Conservation (phyloP, 2,888 invertebrate species). For the Pherbina coryleti region DNA sequence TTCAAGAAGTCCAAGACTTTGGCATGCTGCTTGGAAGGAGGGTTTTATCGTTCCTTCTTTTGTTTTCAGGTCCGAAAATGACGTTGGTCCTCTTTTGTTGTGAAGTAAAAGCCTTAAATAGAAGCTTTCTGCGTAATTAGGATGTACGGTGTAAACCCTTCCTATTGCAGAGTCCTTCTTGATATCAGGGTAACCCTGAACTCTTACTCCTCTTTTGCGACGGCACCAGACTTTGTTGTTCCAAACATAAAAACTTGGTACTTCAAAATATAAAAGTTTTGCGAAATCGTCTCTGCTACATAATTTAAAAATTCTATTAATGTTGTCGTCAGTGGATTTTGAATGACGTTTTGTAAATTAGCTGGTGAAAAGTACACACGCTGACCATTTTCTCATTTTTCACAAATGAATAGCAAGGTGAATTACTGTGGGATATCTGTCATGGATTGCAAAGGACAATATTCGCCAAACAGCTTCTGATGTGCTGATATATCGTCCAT, state of each 20-base stretch:
- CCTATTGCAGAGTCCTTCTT: too few species aligned
- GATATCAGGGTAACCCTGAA: too few species aligned
- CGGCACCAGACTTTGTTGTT: neutral
- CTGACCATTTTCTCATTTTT: neutral
- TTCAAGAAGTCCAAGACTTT: too few species aligned
- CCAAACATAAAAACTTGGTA: neutral
- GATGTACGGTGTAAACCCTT: too few species aligned
- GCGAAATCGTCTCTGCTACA: neutral
- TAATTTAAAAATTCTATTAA: neutral
- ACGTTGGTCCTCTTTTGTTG: too few species aligned
- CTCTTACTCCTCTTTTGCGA: too few species aligned
- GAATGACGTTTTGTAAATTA: neutral
- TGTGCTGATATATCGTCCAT: neutral
- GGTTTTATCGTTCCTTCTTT: too few species aligned
- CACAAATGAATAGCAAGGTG: neutral
- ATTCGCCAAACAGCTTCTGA: neutral
- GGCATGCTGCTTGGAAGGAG: too few species aligned
- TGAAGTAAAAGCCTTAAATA: too few species aligned
- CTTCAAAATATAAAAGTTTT: neutral
- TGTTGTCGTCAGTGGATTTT: neutral
- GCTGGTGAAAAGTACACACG: neutral
- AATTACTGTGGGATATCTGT: neutral
- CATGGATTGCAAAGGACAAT: neutral
- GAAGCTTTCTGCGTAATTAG: too few species aligned
- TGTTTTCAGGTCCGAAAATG: too few species aligned